These are phyloP conservation scores for Pseudopodoces humilis DNA, from an alignment of 2,113 vertebrate genomes.

Conservation along the genomic window DNA sequence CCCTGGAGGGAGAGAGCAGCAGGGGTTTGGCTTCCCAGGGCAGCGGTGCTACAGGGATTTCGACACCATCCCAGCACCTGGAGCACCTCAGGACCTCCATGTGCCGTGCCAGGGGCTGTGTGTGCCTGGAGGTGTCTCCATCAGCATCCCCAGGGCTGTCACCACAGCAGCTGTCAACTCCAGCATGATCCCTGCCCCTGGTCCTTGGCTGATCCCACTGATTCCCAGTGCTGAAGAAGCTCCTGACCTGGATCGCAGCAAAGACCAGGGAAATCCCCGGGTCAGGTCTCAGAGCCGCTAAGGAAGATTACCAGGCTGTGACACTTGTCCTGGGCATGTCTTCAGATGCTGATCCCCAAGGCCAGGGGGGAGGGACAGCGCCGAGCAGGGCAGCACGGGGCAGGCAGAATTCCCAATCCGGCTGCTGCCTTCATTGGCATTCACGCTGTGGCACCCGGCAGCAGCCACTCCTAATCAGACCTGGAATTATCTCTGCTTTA, in stretches of 20 bases:
- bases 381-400: not conserved
- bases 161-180: not conserved
- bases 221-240: not conserved
- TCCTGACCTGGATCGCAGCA: not conserved
- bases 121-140: not conserved
- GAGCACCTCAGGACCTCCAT: not conserved
- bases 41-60: not conserved
- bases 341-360: not conserved
- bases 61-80: fast-evolving
- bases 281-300: not conserved
- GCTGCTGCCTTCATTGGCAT: conserved; percentile 18
- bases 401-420: not conserved
- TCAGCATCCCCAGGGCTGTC: not conserved
- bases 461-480: conserved; percentile 51
- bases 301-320: not conserved
- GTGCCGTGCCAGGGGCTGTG: fast-evolving
- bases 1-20: conserved; percentile 71
- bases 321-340: not conserved
- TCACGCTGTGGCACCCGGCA: not conserved
- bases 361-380: not conserved
- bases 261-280: not conserved
- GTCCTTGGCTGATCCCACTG: not conserved
- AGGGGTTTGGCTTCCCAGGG: not conserved
- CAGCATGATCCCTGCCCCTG: not conserved
- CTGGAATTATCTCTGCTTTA: conserved; percentile 54